These are phyloP conservation scores for Pterostichus niger DNA, from an alignment of 2,888 invertebrate genomes.

Conservation along the genomic window DNA sequence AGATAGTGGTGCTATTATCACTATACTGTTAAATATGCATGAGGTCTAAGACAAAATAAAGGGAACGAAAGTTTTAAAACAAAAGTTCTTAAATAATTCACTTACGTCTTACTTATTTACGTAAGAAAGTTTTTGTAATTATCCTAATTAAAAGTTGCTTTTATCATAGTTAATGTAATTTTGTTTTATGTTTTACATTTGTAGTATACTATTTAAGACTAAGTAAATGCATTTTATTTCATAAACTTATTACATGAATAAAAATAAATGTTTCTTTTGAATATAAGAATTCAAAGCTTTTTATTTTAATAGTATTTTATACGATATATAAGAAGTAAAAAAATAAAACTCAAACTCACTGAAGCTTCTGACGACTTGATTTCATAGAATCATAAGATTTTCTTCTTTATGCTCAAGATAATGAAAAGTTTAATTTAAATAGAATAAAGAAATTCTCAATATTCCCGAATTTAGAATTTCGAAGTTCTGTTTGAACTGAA, in stretches of 20 bases:
- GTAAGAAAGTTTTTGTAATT: constrained; percentile 47
- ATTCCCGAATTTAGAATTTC: background rate
- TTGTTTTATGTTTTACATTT: background rate
- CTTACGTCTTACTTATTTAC: constrained; percentile 39
- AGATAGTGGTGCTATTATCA: constrained; percentile 11
- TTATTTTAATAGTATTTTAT: too few relatives aligned
- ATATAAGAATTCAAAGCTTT: too few relatives aligned
- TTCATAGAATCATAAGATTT: background rate
- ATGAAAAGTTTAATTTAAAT: constrained; percentile 14
- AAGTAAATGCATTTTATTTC: too few relatives aligned
- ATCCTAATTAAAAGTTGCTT: constrained; percentile 49
- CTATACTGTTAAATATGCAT: constrained; percentile 29
- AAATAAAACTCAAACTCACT: background rate
- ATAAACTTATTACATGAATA: background rate
- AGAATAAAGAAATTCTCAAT: background rate
- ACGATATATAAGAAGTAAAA: too few relatives aligned
- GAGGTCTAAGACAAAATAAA: constrained; percentile 32
- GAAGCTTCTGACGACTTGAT: background rate
- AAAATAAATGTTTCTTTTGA: too few relatives aligned
- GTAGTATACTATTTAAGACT: too few relatives aligned
- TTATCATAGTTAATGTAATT: constrained; percentile 46
- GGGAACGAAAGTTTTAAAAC: constrained; percentile 25
- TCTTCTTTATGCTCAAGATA: background rate
- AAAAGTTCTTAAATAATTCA: constrained; percentile 51
- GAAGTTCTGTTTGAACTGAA: constrained; percentile 15